phyloP scores from a whole-genome alignment of 2,888 invertebrate species.

The Mythimna ferrago region DNA sequence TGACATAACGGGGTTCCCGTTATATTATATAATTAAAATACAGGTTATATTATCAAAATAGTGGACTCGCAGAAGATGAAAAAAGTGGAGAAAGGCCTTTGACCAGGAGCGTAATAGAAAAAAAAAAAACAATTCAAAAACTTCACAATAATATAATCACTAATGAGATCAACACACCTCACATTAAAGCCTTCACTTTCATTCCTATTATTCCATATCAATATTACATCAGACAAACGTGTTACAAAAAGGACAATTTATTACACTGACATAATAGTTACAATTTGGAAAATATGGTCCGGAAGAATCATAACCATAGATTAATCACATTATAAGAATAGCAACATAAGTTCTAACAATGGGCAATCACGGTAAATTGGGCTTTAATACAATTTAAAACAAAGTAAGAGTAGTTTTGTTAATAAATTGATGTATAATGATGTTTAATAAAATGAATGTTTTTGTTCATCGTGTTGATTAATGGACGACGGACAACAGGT shows the following conservation, averaged over 20 bases:
- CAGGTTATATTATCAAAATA: neutral
- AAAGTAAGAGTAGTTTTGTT: conserved; percentile 41
- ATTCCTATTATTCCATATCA: conserved; percentile 24
- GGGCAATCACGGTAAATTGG: conserved; percentile 44
- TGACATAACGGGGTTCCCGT: too few species aligned
- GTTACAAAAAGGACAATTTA: conserved; percentile 37
- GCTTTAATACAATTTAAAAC: conserved; percentile 31
- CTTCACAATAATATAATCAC: conserved; percentile 2
- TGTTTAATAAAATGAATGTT: conserved; percentile 81
- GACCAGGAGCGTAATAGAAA: too few species aligned
- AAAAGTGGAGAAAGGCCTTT: too few species aligned
- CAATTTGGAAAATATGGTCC: conserved; percentile 46
- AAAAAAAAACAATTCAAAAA: neutral
- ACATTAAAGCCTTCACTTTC: conserved; percentile 36
- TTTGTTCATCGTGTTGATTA: conserved; percentile 80
- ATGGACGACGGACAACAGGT: conserved; percentile 76
- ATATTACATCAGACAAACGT: conserved; percentile 30
- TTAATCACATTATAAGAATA: conserved; percentile 41
- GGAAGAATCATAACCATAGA: conserved; percentile 28
- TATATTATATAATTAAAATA: too few species aligned
- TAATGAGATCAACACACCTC: conserved; percentile 38
- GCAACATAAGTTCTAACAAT: conserved; percentile 44
- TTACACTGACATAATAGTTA: conserved; percentile 32
- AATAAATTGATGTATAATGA: conserved; percentile 72
- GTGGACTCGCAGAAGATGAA: neutral